Base-by-base conservation (phyloP, 2,888 invertebrate genomes). In the Lypha dubia region DNA sequence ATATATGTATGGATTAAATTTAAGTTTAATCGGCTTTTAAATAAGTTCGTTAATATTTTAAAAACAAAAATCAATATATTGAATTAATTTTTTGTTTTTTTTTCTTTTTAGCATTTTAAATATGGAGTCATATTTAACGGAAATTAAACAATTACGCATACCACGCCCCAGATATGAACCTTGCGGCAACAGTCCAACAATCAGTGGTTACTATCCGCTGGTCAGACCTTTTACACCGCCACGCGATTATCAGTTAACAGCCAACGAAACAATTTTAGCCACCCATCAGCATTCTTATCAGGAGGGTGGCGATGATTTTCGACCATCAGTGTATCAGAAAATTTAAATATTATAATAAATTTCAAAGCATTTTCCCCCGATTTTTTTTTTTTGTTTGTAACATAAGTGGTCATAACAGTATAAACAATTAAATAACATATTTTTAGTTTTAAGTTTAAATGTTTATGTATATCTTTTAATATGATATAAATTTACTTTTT, bases 91-190 rank as follows among this genome's bases (percentile, higher is more conserved):
- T 44, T n/a, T 41, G 24, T n/a, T 53, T 2, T 56, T 53, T 44
- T 46, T 70, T 67, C 74, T 5, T 35, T 68, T 11, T 68, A 79
- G 74, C n/a, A 63, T 51, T 51, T 67, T 9, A 8, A 89, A 86
- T 87, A 97, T 97, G 97, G 97, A 97, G 91, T 95, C 96, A 88
- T 97, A 97, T 96, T 92, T 97, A 89, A 95, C 95, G 87, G 96
- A 97, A 91, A 96, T 97, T 63, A 96, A 97, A 92, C 94, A 96
- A 87, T 95, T 97, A 85, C 94, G 96, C 88, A 97, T 97, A 88
- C 97, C 97, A 32, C 94, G 97, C 86, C 97, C 97, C 6, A 97
- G 97, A 93, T 96, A 97, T 90, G 93, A 90, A 82, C 89, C 91
- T 24, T 93, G 91, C 89, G 93, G 90, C 89, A 60, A 74, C 17